Evolutionary conservation across 1,140 invertebrate species (phyloP).

Genomic region (Battus philenor): DNA sequence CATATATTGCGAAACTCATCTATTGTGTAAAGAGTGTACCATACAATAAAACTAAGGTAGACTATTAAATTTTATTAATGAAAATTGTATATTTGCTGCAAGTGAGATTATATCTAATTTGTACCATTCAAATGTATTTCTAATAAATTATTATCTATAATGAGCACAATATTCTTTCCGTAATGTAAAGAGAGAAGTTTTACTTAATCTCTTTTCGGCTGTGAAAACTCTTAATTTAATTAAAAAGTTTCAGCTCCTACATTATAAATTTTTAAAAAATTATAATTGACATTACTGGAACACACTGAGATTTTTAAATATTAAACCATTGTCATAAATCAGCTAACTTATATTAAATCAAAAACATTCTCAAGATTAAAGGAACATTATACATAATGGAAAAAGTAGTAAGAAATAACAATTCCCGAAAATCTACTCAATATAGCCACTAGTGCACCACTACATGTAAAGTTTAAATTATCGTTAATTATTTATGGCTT

Average conservation of each 20-base stretch:
- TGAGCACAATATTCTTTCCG: neutral
- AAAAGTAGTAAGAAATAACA: slow-evolving; percentile 28
- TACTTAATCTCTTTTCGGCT: too few relatives aligned
- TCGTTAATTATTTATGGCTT: slow-evolving; percentile 10
- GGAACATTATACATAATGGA: slow-evolving; percentile 32
- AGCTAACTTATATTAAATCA: slow-evolving; percentile 21
- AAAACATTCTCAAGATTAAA: slow-evolving; percentile 22
- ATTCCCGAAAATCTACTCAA: slow-evolving; percentile 28
- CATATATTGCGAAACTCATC: too few relatives aligned
- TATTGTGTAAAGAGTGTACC: slow-evolving; percentile 11
- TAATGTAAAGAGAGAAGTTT: too few relatives aligned
- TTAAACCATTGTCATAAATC: slow-evolving; percentile 51
- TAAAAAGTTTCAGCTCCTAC: neutral
- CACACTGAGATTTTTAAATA: slow-evolving; percentile 14
- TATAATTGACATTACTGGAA: slow-evolving; percentile 8
- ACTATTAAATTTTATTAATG: neutral
- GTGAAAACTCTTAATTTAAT: too few relatives aligned
- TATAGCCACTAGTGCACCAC: slow-evolving; percentile 28
- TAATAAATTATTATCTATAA: slow-evolving; percentile 4
- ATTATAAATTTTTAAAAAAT: slow-evolving; percentile 37
- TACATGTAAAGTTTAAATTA: slow-evolving; percentile 23
- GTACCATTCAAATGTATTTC: slow-evolving; percentile 49
- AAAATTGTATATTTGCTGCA: too few relatives aligned
- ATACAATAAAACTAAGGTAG: slow-evolving; percentile 9
- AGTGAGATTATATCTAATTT: slow-evolving; percentile 49